Evolutionary conservation across 1,140 invertebrate species (phyloP).

Genomic region (Drosophila baimaii): DNA sequence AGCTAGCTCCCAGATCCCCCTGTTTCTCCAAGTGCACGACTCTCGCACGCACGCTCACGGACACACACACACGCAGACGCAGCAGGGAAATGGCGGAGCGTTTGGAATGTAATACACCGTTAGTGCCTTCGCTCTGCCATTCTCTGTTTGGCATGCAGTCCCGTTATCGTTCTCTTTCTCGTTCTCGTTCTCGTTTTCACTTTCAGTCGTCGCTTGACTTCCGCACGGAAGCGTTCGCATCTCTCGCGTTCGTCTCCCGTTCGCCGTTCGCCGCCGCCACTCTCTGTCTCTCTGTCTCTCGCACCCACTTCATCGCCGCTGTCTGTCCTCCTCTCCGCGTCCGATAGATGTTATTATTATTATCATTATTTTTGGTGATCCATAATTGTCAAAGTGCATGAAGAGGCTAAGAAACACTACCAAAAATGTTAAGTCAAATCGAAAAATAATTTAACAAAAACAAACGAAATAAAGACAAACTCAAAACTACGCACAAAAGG

Average conservation of each 20-base stretch:
- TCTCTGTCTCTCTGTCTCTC: slow-evolving; percentile 44
- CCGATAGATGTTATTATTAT: slow-evolving; percentile 20
- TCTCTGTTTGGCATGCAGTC: slow-evolving; percentile 32
- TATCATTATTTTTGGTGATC: slow-evolving; percentile 31
- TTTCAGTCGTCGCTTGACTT: slow-evolving; percentile 79
- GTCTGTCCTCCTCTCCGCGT: slow-evolving; percentile 28
- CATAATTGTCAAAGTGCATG: slow-evolving; percentile 6
- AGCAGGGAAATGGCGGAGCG: slow-evolving; percentile 33
- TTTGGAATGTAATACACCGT: slow-evolving; percentile 54
- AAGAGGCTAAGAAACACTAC: neutral
- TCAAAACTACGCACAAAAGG: slow-evolving; percentile 13
- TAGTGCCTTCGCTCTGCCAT: slow-evolving; percentile 37
- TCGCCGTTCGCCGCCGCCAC: neutral
- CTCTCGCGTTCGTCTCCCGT: slow-evolving; percentile 41
- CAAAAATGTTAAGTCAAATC: slow-evolving; percentile 2
- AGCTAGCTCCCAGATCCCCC: no score
- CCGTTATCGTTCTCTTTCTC: slow-evolving; percentile 25
- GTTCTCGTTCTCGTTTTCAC: slow-evolving; percentile 61
- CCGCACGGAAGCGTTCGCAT: slow-evolving; percentile 78
- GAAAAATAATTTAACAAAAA: slow-evolving; percentile 1
- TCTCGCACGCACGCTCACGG: slow-evolving; percentile 15
- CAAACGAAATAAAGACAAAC: neutral
- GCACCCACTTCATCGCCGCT: slow-evolving; percentile 8
- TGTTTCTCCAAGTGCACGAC: slow-evolving; percentile 14
- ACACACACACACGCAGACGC: slow-evolving; percentile 53